A percentile compares a stretch with the other conserved stretches of the same genome.
These are phyloP conservation scores for Sesamia inferens DNA, from an alignment of 2,888 invertebrate genomes.

Conservation along the genomic window DNA sequence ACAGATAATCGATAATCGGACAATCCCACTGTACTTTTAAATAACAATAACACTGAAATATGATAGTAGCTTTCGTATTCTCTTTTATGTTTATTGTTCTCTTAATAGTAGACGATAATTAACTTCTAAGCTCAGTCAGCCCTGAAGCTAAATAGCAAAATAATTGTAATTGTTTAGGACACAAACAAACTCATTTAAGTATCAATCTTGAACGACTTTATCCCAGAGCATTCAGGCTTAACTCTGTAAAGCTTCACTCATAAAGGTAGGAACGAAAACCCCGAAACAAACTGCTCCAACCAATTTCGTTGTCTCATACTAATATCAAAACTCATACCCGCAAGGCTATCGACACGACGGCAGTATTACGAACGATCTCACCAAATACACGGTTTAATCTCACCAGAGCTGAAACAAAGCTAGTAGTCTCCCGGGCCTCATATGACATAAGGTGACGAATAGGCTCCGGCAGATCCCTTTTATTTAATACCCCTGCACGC, in stretches of 20 bases:
- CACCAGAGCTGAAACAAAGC: conserved; percentile 70
- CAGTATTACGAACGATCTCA: conserved; percentile 49
- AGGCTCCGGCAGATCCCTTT: conserved; percentile 69
- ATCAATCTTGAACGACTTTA: not conserved
- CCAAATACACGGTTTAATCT: conserved; percentile 70
- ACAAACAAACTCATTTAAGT: conserved; percentile 6
- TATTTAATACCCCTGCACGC: conserved; percentile 68
- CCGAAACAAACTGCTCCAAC: conserved; percentile 14
- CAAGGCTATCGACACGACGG: conserved; percentile 37
- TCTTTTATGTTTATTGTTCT: conserved; percentile 16
- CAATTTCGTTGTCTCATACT: conserved; percentile 27
- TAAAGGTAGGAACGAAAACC: conserved; percentile 12
- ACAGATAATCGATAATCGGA: no score
- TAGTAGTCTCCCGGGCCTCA: conserved; percentile 71
- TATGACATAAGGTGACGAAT: conserved; percentile 76
- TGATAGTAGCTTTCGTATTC: conserved; percentile 7
- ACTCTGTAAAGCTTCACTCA: not conserved
- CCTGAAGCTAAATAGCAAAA: conserved; percentile 3
- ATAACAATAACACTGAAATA: not conserved
- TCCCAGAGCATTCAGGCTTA: not conserved
- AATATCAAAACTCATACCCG: conserved; percentile 48
- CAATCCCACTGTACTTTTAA: not conserved
- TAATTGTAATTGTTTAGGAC: not conserved
- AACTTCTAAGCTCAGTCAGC: not conserved
- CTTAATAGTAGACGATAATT: not conserved